Evolutionary conservation across 2,113 vertebrate species (phyloP), one percentile per base, ranked within the genome.

Genomic region (Crotalus helleri): DNA sequence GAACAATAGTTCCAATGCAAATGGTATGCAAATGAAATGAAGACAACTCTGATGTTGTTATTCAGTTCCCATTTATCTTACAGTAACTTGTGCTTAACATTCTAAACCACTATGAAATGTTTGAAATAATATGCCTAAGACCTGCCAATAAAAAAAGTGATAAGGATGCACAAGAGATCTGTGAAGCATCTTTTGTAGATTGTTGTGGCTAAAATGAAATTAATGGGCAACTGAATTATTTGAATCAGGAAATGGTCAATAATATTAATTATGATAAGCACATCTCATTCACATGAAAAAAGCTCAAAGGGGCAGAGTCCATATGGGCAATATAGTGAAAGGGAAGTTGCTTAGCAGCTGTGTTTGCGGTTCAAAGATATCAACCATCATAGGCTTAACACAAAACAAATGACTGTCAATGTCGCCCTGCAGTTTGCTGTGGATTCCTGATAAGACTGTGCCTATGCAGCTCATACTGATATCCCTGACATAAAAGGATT

Each of bases 221-320:
- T 64, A 93, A 91, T 57, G 33, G 46, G n/a, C 5, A 39, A 85
- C 24, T 87, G 13, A 58, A 93, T 57, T 91, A 93, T 90, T 91
- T 29, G 58, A 93, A 81, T 87, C 88, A 94, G 88, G 88, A 94
- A 92, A 85, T 44, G 19, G 92, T 59, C 59, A 90, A 90, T 88
- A 90, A 85, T 81, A 81, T 90, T 33, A 86, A 90, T 88, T 90
- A 91, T n/a, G 24, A 53, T 87, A 61, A 54, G 81, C 53, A 49
- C 54, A 33, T 61, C 46, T 23, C n/a, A n/a, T 91, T 46, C 94
- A 90, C 51, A n/a, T 39, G 51, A 92, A 59, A 61, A 90, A 92
- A 93, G n/a, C 61, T 90, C 59, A 88, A 53, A 89, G 17, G 85
- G 51, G 46, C 91, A 92, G 46, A 90, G 88, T 93, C 81, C 59